These are phyloP conservation scores for Corythornis madagascariensis DNA, from an alignment of 2,113 vertebrate genomes.

Conservation along the genomic window DNA sequence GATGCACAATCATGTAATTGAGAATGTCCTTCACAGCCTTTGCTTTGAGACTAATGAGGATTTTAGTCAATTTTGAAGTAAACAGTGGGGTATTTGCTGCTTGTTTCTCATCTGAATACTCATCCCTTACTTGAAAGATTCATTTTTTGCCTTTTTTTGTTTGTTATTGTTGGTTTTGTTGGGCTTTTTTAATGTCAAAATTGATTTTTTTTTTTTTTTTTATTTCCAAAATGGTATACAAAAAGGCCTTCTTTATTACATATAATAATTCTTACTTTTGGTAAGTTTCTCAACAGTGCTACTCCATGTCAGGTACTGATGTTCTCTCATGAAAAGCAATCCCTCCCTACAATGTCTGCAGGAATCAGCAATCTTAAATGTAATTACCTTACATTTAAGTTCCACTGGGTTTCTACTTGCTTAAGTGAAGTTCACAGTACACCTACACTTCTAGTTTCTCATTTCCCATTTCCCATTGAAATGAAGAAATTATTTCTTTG, in stretches of 20 bases:
- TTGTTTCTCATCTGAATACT: neutral
- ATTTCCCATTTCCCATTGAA: neutral
- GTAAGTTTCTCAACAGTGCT: neutral
- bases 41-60: neutral
- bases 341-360: neutral
- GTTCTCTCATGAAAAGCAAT: neutral
- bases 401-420: neutral
- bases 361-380: neutral
- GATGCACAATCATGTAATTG: accelerated
- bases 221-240: neutral
- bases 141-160: neutral
- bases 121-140: neutral
- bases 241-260: neutral
- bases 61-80: neutral
- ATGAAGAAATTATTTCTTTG: no score
- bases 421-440: neutral
- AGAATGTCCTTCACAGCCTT: neutral
- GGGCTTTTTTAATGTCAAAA: neutral
- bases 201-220: no score
- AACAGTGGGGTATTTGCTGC: neutral
- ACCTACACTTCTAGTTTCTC: neutral
- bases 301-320: neutral
- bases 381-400: neutral
- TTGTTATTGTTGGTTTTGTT: neutral
- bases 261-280: neutral